Conservation (phyloP, 2,888 invertebrate species). For the Hypolimnas misippus region DNA sequence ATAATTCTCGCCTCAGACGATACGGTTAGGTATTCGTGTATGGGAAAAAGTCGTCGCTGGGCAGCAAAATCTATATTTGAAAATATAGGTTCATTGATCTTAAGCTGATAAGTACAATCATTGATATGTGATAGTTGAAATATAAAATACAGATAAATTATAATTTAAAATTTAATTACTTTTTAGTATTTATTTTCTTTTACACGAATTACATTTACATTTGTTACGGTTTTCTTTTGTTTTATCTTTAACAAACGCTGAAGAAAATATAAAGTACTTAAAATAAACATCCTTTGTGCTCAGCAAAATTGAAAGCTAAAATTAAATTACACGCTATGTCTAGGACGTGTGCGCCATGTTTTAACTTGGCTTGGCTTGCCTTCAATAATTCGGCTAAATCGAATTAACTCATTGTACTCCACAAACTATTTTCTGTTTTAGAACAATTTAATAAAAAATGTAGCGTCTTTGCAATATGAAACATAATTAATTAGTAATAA, state of each 20-base stretch:
- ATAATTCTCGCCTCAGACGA: too few relatives aligned
- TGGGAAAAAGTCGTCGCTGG: too few relatives aligned
- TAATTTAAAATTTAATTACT: too few relatives aligned
- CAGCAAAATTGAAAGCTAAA: slow-evolving; percentile 24
- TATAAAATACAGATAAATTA: too few relatives aligned
- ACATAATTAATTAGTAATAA: not conserved
- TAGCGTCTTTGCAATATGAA: too few relatives aligned
- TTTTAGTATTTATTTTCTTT: too few relatives aligned
- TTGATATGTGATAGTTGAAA: too few relatives aligned
- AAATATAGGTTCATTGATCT: too few relatives aligned
- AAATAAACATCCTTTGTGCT: slow-evolving; percentile 30
- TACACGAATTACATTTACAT: too few relatives aligned
- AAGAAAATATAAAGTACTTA: slow-evolving; percentile 19
- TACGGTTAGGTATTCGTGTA: too few relatives aligned
- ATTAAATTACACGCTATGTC: slow-evolving; percentile 28
- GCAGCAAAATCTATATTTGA: too few relatives aligned
- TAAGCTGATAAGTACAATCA: too few relatives aligned
- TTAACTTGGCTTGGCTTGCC: slow-evolving; percentile 24
- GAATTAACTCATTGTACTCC: slow-evolving; percentile 2
- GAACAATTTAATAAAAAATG: slow-evolving; percentile 1
- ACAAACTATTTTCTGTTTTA: slow-evolving; percentile 8
- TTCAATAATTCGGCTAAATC: slow-evolving; percentile 25
- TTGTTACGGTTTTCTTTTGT: not conserved
- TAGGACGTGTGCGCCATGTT: slow-evolving; percentile 25
- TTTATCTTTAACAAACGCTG: not conserved